Conservation (phyloP, 1,140 invertebrate genomes). For the Alviniconcha marisindica region DNA sequence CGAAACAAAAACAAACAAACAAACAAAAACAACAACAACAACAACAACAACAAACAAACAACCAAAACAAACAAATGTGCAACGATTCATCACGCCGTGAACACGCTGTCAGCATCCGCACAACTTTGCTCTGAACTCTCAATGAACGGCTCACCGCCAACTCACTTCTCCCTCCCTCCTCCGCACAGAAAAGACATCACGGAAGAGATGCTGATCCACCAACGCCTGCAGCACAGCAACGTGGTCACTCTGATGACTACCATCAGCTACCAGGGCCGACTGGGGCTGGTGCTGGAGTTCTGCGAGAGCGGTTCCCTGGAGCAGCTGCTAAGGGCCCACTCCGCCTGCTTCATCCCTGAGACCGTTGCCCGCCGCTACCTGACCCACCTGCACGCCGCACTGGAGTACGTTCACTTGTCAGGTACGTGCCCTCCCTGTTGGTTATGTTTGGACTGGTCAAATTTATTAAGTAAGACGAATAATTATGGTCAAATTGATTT, state of each 20-base stretch:
- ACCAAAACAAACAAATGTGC: too few relatives aligned
- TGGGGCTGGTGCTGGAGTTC: conserved; percentile 64
- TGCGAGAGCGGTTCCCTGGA: conserved; percentile 67
- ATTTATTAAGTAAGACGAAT: too few relatives aligned
- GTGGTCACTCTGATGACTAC: conserved; percentile 60
- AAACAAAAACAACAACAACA: too few relatives aligned
- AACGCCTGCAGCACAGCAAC: conserved; percentile 60
- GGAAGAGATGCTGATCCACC: conserved; percentile 63
- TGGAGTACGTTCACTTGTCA: conserved; percentile 62
- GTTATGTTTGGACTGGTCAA: too few relatives aligned
- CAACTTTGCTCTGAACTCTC: too few relatives aligned
- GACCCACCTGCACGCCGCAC: conserved; percentile 53
- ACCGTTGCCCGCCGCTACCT: conserved; percentile 62
- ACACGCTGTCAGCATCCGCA: too few relatives aligned
- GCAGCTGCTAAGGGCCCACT: conserved; percentile 56
- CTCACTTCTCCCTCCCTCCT: not conserved
- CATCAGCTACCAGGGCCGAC: conserved; percentile 53
- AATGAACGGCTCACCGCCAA: not conserved
- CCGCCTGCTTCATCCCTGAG: conserved; percentile 62
- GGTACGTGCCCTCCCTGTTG: not conserved
- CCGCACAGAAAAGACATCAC: conserved; percentile 39
- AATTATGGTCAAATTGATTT: too few relatives aligned
- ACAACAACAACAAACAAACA: too few relatives aligned
- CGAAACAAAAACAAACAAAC: too few relatives aligned
- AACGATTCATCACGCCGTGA: too few relatives aligned